Conservation (phyloP, 1,140 invertebrate genomes). For the Batillaria attramentaria region DNA sequence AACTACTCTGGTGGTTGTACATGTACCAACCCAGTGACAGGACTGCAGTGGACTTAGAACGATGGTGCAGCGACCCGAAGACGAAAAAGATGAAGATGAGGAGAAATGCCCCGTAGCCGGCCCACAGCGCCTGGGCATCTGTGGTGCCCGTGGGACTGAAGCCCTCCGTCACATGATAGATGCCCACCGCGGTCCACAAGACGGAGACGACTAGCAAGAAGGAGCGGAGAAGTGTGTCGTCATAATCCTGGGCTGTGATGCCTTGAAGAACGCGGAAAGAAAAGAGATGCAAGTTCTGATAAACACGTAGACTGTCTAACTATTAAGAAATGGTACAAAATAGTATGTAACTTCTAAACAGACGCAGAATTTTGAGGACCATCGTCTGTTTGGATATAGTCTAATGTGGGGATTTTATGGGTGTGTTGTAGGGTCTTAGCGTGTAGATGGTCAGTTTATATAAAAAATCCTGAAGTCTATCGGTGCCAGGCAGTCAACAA, state of each 20-base stretch:
- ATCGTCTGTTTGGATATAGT: too few species aligned
- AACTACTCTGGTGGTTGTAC: too few species aligned
- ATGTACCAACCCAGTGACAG: slow-evolving; percentile 38
- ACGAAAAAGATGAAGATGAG: slow-evolving; percentile 52
- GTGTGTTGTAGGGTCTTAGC: too few species aligned
- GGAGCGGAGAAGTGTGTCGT: slow-evolving; percentile 42
- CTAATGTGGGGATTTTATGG: too few species aligned
- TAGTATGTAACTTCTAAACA: too few species aligned
- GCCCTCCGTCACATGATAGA: slow-evolving; percentile 45
- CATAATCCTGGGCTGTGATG: slow-evolving; percentile 44
- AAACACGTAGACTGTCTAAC: neutral
- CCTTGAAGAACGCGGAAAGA: slow-evolving; percentile 37
- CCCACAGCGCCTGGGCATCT: slow-evolving; percentile 47
- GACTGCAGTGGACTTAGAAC: slow-evolving; percentile 40
- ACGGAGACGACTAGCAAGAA: slow-evolving; percentile 45
- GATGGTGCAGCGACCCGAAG: slow-evolving; percentile 41
- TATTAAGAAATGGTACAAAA: too few species aligned
- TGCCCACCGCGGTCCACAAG: slow-evolving; percentile 52
- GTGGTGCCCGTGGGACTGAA: slow-evolving; percentile 31
- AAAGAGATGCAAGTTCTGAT: neutral
- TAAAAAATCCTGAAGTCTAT: too few species aligned
- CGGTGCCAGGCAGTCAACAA: too few species aligned
- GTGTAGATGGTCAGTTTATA: too few species aligned
- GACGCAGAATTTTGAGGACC: too few species aligned
- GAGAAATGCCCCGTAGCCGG: slow-evolving; percentile 51